phyloP scores from a whole-genome alignment of 1,140 invertebrate genomes.

The Lerema accius region DNA sequence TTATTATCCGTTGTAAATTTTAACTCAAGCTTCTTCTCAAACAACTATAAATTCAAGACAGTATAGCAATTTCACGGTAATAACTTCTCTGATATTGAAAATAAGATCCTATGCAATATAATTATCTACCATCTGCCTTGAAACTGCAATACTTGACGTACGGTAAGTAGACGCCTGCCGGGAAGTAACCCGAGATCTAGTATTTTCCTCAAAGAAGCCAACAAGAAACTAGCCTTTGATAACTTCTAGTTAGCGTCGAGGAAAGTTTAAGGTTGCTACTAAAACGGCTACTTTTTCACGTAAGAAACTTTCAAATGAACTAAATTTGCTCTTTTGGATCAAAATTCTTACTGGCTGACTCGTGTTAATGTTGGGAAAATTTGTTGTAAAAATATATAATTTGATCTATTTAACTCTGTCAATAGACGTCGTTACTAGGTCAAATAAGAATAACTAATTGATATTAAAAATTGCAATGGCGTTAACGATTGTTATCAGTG shows the following conservation, averaged over 20 bases:
- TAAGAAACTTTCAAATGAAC: conserved; percentile 32
- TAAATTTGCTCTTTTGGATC: conserved; percentile 19
- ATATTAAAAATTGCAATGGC: too few relatives aligned
- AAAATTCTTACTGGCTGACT: conserved; percentile 16
- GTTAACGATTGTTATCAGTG: too few relatives aligned
- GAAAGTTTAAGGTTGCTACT: conserved; percentile 33
- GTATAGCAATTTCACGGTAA: too few relatives aligned
- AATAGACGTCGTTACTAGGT: too few relatives aligned
- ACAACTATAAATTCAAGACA: not conserved
- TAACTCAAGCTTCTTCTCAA: too few relatives aligned
- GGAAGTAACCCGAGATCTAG: conserved; percentile 18
- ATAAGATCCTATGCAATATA: not conserved
- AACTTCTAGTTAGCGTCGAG: conserved; percentile 34
- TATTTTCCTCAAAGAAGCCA: conserved; percentile 29
- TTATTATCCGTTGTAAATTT: too few relatives aligned
- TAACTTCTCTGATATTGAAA: not conserved
- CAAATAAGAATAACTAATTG: too few relatives aligned
- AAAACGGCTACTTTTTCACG: conserved; percentile 33
- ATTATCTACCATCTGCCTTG: conserved; percentile 10
- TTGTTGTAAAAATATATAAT: too few relatives aligned
- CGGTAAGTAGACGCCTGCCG: conserved; percentile 11
- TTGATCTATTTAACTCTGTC: too few relatives aligned
- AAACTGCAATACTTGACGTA: conserved; percentile 24
- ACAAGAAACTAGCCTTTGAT: conserved; percentile 30
- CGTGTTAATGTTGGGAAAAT: not conserved